phyloP scores from a whole-genome alignment of 2,113 vertebrate genomes.

The Vulpes lagopus region DNA sequence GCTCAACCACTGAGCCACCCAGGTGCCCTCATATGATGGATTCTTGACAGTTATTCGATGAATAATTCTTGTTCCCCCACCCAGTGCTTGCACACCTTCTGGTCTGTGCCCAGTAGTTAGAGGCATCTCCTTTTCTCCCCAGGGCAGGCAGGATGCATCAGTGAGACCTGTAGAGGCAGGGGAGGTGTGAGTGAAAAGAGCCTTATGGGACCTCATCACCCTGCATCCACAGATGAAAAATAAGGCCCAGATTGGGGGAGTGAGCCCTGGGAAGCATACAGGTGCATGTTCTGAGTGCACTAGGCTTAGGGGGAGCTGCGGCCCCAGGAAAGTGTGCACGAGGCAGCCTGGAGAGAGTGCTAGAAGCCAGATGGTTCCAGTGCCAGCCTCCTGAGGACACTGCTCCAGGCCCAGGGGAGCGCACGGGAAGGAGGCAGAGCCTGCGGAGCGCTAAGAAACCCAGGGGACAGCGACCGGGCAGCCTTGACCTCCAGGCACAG shows the following conservation, averaged over 20 bases:
- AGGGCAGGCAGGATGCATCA: not conserved
- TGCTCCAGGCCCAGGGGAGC: not conserved
- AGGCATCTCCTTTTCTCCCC: not conserved
- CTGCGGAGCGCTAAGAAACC: not conserved
- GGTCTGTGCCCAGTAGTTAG: not conserved
- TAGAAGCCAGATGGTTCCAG: not conserved
- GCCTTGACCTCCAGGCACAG: not conserved
- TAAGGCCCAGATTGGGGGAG: not conserved
- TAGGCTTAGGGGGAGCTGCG: not conserved
- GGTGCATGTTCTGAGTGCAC: too few species aligned
- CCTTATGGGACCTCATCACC: not conserved
- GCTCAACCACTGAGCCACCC: too few species aligned
- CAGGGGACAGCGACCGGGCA: not conserved
- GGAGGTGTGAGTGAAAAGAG: not conserved
- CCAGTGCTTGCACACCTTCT: too few species aligned
- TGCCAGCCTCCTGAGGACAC: not conserved
- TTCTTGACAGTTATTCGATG: not conserved
- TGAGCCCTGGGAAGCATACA: not conserved
- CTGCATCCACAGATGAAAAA: not conserved
- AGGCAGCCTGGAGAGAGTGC: not conserved
- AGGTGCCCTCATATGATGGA: not conserved
- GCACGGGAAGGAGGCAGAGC: not conserved
- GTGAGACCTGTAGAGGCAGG: not conserved
- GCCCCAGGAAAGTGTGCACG: fast-evolving
- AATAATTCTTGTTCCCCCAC: too few species aligned